phyloP scores from a whole-genome alignment of 2,797 vertebrate species.

The Eutrigla gurnardus region DNA sequence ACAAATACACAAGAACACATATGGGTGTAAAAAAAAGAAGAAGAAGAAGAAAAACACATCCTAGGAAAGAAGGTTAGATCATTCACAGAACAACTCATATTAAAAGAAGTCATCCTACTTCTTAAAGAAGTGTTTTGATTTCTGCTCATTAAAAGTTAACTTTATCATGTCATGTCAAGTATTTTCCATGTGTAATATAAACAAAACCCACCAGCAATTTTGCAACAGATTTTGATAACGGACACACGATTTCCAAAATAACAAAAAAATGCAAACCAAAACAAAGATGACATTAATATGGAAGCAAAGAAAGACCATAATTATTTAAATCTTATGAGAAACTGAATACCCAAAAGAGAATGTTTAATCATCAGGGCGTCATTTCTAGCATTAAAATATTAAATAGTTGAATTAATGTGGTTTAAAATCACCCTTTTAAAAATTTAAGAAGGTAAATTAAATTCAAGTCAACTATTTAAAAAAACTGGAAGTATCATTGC shows the following conservation, averaged over 20 bases:
- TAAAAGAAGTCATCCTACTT: neutral
- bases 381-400: neutral
- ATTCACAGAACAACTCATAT: neutral
- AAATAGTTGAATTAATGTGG: neutral
- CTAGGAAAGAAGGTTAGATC: neutral
- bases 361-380: neutral
- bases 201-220: neutral
- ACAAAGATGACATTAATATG: neutral
- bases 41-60: neutral
- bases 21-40: neutral
- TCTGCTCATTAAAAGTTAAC: constrained; percentile 6
- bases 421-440: neutral
- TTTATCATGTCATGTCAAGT: neutral
- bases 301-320: neutral
- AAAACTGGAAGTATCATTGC: neutral
- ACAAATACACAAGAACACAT: constrained; percentile 23
- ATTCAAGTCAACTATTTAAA: neutral
- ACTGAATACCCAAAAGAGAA: neutral
- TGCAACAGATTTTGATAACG: neutral
- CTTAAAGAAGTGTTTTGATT: neutral
- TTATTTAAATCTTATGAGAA: neutral
- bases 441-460: neutral
- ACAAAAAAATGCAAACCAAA: constrained; percentile 11
- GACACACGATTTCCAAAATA: constrained; percentile 1
- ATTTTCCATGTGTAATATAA: constrained; percentile 8